A percentile compares a stretch with the other conserved stretches of the same genome.
These are phyloP conservation scores for Goniozus legneri DNA, from an alignment of 1,140 invertebrate genomes.

Conservation along the genomic window DNA sequence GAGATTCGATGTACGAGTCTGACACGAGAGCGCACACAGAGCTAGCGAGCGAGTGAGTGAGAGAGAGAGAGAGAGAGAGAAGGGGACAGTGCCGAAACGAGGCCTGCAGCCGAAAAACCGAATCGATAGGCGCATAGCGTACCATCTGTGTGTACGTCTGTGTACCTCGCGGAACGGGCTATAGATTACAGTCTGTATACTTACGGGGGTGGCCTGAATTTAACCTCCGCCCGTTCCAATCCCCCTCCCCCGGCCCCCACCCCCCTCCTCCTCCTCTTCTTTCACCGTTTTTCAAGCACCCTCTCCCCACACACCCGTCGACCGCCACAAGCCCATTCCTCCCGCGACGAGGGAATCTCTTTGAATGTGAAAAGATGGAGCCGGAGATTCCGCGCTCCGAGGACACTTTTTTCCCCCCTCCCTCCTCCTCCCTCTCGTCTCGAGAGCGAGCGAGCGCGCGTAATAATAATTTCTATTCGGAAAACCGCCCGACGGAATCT, in stretches of 20 bases:
- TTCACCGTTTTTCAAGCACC: too few species aligned
- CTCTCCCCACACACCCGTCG: too few species aligned
- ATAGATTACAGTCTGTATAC: slow-evolving; percentile 43
- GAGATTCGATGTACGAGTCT: too few species aligned
- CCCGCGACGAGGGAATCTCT: slow-evolving; percentile 11
- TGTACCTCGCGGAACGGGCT: slow-evolving; percentile 25
- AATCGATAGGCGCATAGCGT: slow-evolving; percentile 50
- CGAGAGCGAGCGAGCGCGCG: too few species aligned
- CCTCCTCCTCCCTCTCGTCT: slow-evolving; percentile 3
- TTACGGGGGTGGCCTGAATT: slow-evolving; percentile 44
- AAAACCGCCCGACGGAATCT: background rate
- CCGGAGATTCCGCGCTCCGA: slow-evolving; percentile 20
- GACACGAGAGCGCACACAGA: too few species aligned
- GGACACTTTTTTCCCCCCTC: slow-evolving; percentile 26
- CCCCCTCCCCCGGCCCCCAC: slow-evolving; percentile 9
- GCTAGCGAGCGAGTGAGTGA: too few species aligned
- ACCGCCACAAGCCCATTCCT: background rate
- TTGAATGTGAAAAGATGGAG: slow-evolving; percentile 23
- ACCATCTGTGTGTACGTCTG: slow-evolving; percentile 16
- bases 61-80: slow-evolving; percentile 2
- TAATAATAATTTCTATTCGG: background rate
- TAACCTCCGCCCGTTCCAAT: slow-evolving; percentile 32
- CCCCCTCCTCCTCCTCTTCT: slow-evolving; percentile 5
- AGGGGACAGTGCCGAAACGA: slow-evolving; percentile 37
- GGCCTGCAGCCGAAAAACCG: slow-evolving; percentile 47